Evolutionary conservation across 2,797 vertebrate genomes (phyloP).

Genomic region (Rhadinocentrus ornatus): DNA sequence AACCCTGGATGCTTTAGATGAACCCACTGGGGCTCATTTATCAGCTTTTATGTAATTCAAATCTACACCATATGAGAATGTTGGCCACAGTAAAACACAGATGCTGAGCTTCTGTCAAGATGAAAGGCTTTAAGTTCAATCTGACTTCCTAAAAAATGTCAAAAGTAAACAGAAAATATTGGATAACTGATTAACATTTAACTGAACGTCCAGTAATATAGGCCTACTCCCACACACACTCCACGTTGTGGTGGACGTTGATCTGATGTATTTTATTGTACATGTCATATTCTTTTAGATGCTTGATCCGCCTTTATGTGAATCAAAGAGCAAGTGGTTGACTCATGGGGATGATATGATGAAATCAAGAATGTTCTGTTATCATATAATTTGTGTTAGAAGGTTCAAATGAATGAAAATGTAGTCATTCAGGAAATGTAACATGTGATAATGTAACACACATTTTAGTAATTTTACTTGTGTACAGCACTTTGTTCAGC

Average conservation of each 20-base stretch:
- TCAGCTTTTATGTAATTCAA: conserved; percentile 40
- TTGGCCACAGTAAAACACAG: conserved; percentile 29
- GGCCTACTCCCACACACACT: not conserved
- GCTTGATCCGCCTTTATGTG: conserved; percentile 2
- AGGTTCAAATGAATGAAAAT: not conserved
- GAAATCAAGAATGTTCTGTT: not conserved
- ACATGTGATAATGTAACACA: not conserved
- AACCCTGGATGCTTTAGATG: conserved; percentile 27
- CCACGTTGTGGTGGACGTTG: conserved; percentile 58
- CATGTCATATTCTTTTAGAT: conserved; percentile 36
- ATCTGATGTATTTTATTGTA: conserved; percentile 40
- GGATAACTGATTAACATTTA: not conserved
- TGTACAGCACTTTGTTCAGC: too few relatives aligned
- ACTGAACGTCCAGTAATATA: not conserved
- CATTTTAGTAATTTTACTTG: too few relatives aligned
- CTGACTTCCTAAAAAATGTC: conserved; percentile 11
- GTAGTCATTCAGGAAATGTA: not conserved
- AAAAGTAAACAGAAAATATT: not conserved
- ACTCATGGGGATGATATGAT: not conserved
- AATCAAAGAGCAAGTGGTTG: conserved; percentile 54
- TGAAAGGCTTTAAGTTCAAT: conserved; percentile 7
- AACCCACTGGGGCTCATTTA: conserved; percentile 39
- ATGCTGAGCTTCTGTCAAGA: conserved; percentile 5
- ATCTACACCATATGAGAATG: conserved; percentile 45
- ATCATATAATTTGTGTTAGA: not conserved